Conservation (phyloP, 1,140 invertebrate genomes). For the Drosophila parvula region DNA sequence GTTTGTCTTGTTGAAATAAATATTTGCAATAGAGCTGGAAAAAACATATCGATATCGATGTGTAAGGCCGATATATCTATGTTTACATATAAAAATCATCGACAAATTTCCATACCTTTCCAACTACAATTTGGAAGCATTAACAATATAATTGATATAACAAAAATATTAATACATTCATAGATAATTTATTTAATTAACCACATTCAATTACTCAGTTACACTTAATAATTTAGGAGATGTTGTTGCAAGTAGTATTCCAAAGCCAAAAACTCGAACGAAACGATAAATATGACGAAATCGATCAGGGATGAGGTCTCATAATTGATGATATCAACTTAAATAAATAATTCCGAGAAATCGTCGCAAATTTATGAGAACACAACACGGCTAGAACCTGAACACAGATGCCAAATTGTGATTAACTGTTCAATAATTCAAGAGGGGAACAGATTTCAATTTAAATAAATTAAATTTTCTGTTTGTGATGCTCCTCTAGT, state of each 20-base stretch:
- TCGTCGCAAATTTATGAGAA: constrained; percentile 24
- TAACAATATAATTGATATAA: no score
- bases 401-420: constrained; percentile 40
- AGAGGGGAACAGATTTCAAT: constrained; percentile 47
- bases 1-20: background rate
- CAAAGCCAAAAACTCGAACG: background rate
- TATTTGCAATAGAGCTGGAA: no score
- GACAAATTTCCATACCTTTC: no score
- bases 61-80: no score
- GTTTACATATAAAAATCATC: no score
- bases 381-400: constrained; percentile 27
- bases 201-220: background rate
- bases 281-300: constrained; percentile 18
- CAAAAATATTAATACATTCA: background rate
- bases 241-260: background rate
- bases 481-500: constrained; percentile 29
- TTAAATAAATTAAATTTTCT: constrained; percentile 61
- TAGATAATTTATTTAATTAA: background rate
- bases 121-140: no score
- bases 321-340: constrained; percentile 40
- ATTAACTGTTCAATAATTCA: constrained; percentile 52
- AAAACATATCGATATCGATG: no score
- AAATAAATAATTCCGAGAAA: constrained; percentile 37
- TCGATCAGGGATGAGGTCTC: background rate
- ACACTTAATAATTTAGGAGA: background rate